Evolutionary conservation across 2,888 invertebrate species (phyloP), one percentile per base, ranked within the genome.

Genomic region (Itoplectis maculator): DNA sequence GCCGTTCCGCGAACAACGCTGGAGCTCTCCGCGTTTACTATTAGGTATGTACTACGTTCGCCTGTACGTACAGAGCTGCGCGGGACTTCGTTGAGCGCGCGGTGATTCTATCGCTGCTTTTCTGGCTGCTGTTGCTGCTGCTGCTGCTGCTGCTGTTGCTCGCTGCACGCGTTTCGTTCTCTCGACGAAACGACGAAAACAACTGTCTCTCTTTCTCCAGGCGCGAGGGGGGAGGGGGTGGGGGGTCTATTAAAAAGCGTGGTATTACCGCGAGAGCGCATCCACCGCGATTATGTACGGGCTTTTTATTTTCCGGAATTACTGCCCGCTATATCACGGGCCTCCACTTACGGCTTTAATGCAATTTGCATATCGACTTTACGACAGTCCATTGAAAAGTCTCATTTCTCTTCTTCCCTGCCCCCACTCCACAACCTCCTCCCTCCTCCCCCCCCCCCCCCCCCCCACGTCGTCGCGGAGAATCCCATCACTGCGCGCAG

Each of bases 121-220:
- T 74, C 74, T 40, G 56, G 29, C 40, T 40, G 56, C 23, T 23
- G 18, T 29, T 15, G 29, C 20, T 40, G 18, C 29, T 29, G 29
- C 29, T 29, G 29, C 49, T 29, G 56, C 23, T 23, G 18, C 29
- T 15, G 29, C 20, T 23, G 18, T 29, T 15, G 29, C 20, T 23
- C 8, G 18, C 15, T 45, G 15, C 20, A 3, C 40, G 18, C 40
- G 18, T 11, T 20, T 20, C 35, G 70, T 54, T 81, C 74, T 73
- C 65, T 66, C 61, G 61, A 74, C 72, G 68, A 84, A 82, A 69
- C 63, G 56, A 56, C 45, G 65, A 65, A 45, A 72, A 72, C 35
- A 45, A 45, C 42, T 42, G 42, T 11, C 49, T 8, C 11, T 29
- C 29, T 29, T 29, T 29, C 29, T 29, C 29, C 5, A n/a, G n/a